These are phyloP conservation scores for Dendrolimus punctatus DNA, from an alignment of 1,140 invertebrate species.

Conservation along the genomic window DNA sequence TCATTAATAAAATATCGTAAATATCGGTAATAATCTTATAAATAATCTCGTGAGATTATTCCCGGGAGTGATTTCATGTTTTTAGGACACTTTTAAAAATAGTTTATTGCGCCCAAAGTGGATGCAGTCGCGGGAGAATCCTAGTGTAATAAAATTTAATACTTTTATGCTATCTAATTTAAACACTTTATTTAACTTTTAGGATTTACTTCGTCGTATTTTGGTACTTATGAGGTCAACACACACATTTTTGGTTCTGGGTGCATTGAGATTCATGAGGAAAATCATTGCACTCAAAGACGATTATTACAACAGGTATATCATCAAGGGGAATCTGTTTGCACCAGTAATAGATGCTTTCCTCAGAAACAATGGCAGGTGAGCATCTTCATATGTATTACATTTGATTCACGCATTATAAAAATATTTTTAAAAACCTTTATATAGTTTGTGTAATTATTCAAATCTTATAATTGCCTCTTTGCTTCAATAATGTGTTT, in stretches of 20 bases:
- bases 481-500: too few species aligned
- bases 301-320: conserved; percentile 97
- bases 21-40: too few species aligned
- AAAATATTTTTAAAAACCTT: neutral
- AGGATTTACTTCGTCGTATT: conserved; percentile 93
- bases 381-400: conserved; percentile 11
- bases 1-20: too few species aligned
- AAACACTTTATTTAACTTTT: conserved; percentile 9
- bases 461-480: too few species aligned
- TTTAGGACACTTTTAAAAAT: conserved; percentile 1
- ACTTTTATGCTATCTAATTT: conserved; percentile 5
- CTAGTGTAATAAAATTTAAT: neutral
- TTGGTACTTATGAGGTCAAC: conserved; percentile 97
- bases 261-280: conserved; percentile 96
- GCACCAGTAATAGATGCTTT: conserved; percentile 97
- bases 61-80: neutral
- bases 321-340: conserved; percentile 96
- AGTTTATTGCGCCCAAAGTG: neutral
- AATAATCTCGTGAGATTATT: neutral
- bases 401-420: neutral
- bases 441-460: too few species aligned
- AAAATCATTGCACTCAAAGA: conserved; percentile 98
- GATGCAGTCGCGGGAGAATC: neutral
- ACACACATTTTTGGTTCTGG: conserved; percentile 97
- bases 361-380: conserved; percentile 91